Evolutionary conservation across 2,113 vertebrate genomes (phyloP).

Genomic region (Tetrax tetrax): DNA sequence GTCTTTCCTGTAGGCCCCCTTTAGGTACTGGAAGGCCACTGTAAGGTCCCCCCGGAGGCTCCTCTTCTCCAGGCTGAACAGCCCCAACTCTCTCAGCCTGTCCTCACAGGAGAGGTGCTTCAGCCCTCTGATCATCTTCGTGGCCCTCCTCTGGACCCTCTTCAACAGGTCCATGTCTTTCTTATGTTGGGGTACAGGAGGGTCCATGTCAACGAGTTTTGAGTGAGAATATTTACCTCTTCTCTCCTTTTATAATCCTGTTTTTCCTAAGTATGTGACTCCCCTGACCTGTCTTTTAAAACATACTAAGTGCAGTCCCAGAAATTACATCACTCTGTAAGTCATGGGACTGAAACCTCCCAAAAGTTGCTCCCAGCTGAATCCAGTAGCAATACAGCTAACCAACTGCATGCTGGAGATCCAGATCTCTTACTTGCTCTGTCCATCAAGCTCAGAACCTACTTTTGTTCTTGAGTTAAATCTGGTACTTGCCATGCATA

Average conservation of each 20-base stretch:
- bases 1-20: no score
- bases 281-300: not conserved
- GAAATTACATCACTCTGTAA: not conserved
- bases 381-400: not conserved
- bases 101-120: no score
- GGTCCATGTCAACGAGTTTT: not conserved
- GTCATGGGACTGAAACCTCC: not conserved
- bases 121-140: no score
- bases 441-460: not conserved
- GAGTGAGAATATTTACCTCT: not conserved
- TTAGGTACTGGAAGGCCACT: no score
- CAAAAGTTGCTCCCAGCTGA: not conserved
- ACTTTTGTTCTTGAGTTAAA: not conserved
- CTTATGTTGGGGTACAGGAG: not conserved
- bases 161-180: no score
- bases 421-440: not conserved
- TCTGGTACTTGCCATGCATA: not conserved
- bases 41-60: no score
- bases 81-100: no score
- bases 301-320: not conserved
- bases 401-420: rapidly evolving
- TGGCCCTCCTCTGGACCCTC: no score
- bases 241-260: not conserved
- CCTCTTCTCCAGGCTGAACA: no score
- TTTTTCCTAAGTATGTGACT: not conserved